A percentile compares a stretch with the other conserved stretches of the same genome.
Conservation (phyloP, 2,888 invertebrate species). For the Seira musarum region DNA sequence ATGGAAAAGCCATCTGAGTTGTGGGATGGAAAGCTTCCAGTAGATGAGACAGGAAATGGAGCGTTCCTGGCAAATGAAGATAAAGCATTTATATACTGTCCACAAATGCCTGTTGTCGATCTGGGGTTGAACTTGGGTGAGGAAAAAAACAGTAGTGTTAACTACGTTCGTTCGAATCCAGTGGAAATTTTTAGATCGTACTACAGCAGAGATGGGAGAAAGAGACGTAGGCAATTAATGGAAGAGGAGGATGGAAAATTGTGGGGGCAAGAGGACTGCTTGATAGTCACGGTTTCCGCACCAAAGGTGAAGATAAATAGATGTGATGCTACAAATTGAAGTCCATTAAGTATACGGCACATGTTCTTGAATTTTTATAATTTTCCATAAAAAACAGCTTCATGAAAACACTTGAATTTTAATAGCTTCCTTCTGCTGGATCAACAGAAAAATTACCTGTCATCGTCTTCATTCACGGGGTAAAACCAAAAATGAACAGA, state of each 20-base stretch:
- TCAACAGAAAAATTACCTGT: slow-evolving; percentile 41
- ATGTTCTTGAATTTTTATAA: not conserved
- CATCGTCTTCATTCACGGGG: slow-evolving; percentile 58
- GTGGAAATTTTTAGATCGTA: slow-evolving; percentile 24
- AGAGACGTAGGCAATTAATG: not conserved
- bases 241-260: not conserved
- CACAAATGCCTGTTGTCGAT: slow-evolving; percentile 34
- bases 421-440: slow-evolving; percentile 37
- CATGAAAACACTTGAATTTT: too few species aligned
- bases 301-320: slow-evolving; percentile 14
- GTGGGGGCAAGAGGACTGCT: slow-evolving; percentile 36
- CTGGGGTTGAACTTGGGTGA: not conserved
- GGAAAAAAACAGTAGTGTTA: not conserved
- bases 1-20: slow-evolving; percentile 27
- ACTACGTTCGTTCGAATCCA: slow-evolving; percentile 11
- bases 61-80: slow-evolving; percentile 23
- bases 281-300: slow-evolving; percentile 25
- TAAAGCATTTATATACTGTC: slow-evolving; percentile 24
- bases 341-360: too few species aligned
- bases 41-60: not conserved
- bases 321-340: not conserved
- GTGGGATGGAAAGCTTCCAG: slow-evolving; percentile 40
- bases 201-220: slow-evolving; percentile 27
- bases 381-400: too few species aligned
- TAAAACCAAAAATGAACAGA: too few species aligned